Evolutionary conservation across 2,797 vertebrate genomes (phyloP).

Genomic region (Malurus leucopterus): DNA sequence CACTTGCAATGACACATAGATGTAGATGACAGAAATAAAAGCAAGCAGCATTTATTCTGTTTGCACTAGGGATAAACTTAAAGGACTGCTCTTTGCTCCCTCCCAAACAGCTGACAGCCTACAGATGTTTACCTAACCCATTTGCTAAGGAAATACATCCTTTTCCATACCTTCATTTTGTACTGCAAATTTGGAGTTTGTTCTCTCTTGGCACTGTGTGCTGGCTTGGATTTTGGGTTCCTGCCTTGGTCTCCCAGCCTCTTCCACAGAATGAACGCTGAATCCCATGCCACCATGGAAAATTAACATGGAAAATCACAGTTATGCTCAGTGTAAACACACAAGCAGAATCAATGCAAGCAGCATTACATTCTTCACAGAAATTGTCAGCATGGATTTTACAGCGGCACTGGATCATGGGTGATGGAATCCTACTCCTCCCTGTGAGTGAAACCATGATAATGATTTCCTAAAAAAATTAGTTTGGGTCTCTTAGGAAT

Average conservation of each 20-base stretch:
- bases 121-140: neutral
- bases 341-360: neutral
- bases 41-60: neutral
- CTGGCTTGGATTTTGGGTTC: neutral
- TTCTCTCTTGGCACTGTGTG: neutral
- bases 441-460: neutral
- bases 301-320: neutral
- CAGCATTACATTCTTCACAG: accelerated
- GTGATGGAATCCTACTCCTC: neutral
- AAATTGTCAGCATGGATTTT: neutral
- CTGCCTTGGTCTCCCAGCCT: neutral
- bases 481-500: neutral
- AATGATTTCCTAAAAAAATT: neutral
- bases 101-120: neutral
- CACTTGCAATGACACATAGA: neutral
- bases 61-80: neutral
- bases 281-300: neutral
- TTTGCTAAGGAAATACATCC: neutral
- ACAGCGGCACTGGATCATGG: neutral
- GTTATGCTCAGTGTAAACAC: neutral
- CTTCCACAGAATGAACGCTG: neutral
- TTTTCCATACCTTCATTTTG: neutral
- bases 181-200: accelerated
- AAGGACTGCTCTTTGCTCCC: neutral
- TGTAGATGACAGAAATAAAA: neutral